These are phyloP conservation scores for Eristalinus sepulchralis DNA, from an alignment of 2,888 invertebrate genomes.

Conservation along the genomic window DNA sequence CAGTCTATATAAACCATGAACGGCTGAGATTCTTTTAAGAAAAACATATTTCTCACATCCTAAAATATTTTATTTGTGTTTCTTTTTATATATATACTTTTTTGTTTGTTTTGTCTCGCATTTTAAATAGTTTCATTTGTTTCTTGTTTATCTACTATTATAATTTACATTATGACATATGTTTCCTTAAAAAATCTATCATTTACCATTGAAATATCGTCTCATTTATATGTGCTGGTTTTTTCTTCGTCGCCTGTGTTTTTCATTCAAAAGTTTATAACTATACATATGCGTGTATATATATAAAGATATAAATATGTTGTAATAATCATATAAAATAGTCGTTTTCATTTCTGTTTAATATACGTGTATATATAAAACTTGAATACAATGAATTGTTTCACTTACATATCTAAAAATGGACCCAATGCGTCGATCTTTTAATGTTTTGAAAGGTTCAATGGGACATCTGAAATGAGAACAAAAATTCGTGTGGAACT, in stretches of 20 bases:
- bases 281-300: conserved; percentile 29
- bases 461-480: conserved; percentile 90
- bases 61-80: conserved; percentile 40
- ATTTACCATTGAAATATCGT: conserved; percentile 46
- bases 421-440: conserved; percentile 73
- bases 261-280: conserved; percentile 36
- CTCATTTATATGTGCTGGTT: conserved; percentile 51
- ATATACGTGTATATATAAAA: conserved; percentile 55
- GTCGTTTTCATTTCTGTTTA: conserved; percentile 63
- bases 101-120: conserved; percentile 43
- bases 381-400: conserved; percentile 62
- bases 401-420: conserved; percentile 75
- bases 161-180: conserved; percentile 60
- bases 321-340: conserved; percentile 63
- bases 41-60: conserved; percentile 72
- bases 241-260: conserved; percentile 28
- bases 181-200: conserved; percentile 62
- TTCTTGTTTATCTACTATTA: conserved; percentile 41
- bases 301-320: conserved; percentile 62
- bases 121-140: conserved; percentile 31
- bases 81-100: conserved; percentile 50
- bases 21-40: conserved; percentile 79
- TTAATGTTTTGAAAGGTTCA: conserved; percentile 93
- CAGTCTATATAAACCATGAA: conserved; percentile 75
- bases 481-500: background rate